Evolutionary conservation across 2,113 vertebrate species (phyloP).

Genomic region (Pithys albifrons): DNA sequence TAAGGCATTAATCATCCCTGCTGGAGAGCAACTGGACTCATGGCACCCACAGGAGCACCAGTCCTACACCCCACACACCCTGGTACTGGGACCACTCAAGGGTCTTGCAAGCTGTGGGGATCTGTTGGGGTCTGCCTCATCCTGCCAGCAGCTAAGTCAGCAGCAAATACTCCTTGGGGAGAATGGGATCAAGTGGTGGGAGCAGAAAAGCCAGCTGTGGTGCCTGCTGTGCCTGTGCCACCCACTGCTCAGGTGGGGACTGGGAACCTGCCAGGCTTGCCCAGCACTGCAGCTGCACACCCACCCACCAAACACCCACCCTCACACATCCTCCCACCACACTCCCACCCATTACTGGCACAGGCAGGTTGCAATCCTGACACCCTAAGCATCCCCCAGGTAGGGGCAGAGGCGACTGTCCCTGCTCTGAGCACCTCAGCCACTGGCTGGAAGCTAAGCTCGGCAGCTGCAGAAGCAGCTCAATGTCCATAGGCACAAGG

Average conservation of each 20-base stretch:
- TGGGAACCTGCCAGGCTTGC: neutral
- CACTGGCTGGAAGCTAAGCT: neutral
- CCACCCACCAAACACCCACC: neutral
- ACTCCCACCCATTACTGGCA: neutral
- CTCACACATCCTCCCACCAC: accelerated
- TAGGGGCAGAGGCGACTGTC: neutral
- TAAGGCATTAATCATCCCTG: neutral
- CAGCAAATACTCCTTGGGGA: neutral
- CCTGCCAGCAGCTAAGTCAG: accelerated
- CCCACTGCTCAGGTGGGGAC: neutral
- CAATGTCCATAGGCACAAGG: accelerated
- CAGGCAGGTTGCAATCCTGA: neutral
- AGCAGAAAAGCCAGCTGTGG: neutral
- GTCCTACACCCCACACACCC: neutral
- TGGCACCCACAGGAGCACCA: neutral
- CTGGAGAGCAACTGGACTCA: neutral
- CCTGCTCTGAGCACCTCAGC: neutral
- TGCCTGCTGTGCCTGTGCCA: neutral
- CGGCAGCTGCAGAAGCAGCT: neutral
- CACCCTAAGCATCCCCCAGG: neutral
- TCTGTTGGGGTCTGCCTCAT: neutral
- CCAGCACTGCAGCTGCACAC: neutral
- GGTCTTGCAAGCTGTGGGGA: neutral
- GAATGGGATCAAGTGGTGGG: accelerated
- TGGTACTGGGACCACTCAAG: neutral